These are phyloP conservation scores for Drosophila punjabiensis DNA, from an alignment of 1,140 invertebrate genomes.

Conservation along the genomic window DNA sequence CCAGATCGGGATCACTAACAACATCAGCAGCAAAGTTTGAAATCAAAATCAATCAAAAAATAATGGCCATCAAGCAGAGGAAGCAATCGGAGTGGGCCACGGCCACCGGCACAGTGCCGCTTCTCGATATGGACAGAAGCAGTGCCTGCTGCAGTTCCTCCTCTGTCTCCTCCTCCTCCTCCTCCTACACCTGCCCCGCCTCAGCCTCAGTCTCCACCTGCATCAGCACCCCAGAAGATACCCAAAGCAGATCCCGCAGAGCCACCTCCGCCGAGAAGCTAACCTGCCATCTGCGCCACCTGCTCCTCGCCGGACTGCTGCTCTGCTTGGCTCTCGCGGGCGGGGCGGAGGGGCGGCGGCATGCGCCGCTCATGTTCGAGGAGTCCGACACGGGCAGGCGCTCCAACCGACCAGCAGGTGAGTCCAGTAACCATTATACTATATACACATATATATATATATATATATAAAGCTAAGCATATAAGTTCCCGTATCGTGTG, in stretches of 20 bases:
- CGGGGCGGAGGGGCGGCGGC: slow-evolving; percentile 69
- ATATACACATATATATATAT: not conserved
- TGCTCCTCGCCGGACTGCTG: slow-evolving; percentile 71
- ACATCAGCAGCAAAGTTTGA: not conserved
- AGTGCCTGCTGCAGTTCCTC: not conserved
- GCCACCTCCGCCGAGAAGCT: slow-evolving; percentile 1
- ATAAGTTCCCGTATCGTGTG: slow-evolving; percentile 18
- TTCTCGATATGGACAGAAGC: slow-evolving; percentile 38
- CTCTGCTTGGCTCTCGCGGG: slow-evolving; percentile 45
- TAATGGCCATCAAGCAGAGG: slow-evolving; percentile 60
- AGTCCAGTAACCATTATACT: slow-evolving; percentile 46
- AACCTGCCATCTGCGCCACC: slow-evolving; percentile 53
- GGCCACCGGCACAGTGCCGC: slow-evolving; percentile 64
- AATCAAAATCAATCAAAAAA: not conserved
- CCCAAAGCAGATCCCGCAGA: slow-evolving; percentile 20
- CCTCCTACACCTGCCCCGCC: not conserved
- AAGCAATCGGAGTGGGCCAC: slow-evolving; percentile 58
- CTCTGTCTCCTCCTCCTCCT: not conserved
- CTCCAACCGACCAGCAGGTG: slow-evolving; percentile 82
- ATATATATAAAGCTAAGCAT: not conserved
- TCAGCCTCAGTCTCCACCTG: not conserved
- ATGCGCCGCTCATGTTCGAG: slow-evolving; percentile 79
- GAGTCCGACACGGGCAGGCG: slow-evolving; percentile 76
- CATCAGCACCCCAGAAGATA: slow-evolving; percentile 5
- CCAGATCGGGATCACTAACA: slow-evolving; percentile 10